Base-by-base conservation (phyloP, 1,140 invertebrate species). In the Tyrophagus putrescentiae region DNA sequence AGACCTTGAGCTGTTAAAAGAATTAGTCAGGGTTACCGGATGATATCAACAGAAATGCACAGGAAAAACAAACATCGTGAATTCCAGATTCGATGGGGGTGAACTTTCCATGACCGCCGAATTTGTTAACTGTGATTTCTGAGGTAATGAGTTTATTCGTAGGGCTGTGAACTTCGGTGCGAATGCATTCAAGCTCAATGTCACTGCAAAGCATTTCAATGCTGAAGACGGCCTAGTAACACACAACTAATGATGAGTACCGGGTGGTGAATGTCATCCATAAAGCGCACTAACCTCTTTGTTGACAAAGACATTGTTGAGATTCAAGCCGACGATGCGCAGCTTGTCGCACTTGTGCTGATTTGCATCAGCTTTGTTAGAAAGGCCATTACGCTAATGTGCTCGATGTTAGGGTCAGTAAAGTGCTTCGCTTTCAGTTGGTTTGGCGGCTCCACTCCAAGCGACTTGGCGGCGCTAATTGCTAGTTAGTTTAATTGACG, bases 331-430 rank as follows among this genome's bases (percentile, higher is more conserved):
- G 25, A 52, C 45, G 13, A 65, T 60, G n/a, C 60, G 60, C 28
- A 65, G 48, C 48, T 61, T 60, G 16, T 65, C 56, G 25, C 31
- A 41, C 41, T 59, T 57, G 1, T 42, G 31, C 23, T 36, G 16
- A 48, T 63, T 0, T 54, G 18, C 13, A 63, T 62, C 42, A 65
- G 64, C 13, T 59, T 57, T 9, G 64, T 61, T n/a, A 65, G 28
- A 36, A 94, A 95, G 3, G 90, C 86, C 92, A 95, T 95, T 62
- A 94, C 86, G 5, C 88, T 91, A 64, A 96, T 77, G 77, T 95
- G 90, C 70, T 96, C 91, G 1, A 92, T 87, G 69, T 94, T 84
- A 52, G 83, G 84, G 72, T 92, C 87, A 45, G 86, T 83, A 82
- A 98, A 88, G 69, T 97, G 91, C 72, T 87, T 87, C 4, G 92